These are phyloP conservation scores for Microcebus tavaratra DNA, from an alignment of 2,113 vertebrate genomes.

Conservation along the genomic window DNA sequence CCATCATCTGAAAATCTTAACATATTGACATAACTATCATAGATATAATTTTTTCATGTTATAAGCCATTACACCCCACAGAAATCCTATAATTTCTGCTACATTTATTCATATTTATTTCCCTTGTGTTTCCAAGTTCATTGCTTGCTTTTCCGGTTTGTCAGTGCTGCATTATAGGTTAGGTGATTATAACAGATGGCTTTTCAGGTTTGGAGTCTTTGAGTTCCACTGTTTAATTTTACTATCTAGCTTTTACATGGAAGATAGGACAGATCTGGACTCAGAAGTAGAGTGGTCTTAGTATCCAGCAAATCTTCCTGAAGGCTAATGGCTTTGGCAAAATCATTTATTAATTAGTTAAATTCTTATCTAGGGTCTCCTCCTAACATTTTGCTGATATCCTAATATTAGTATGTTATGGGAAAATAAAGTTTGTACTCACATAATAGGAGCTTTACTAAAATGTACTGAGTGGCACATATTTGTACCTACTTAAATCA, in stretches of 20 bases:
- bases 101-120: conserved; percentile 71
- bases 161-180: conserved; percentile 34
- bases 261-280: neutral
- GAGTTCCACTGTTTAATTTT: conserved; percentile 61
- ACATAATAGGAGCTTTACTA: neutral
- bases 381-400: neutral
- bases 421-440: neutral
- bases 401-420: neutral
- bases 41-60: conserved; percentile 62
- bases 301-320: neutral
- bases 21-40: conserved; percentile 28
- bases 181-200: conserved; percentile 66
- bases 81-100: conserved; percentile 69
- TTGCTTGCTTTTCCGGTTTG: conserved; percentile 63
- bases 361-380: conserved; percentile 18
- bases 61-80: conserved; percentile 46
- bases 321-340: neutral
- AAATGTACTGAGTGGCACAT: neutral
- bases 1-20: conserved; percentile 48
- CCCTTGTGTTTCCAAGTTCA: conserved; percentile 65
- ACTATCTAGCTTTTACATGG: conserved; percentile 36
- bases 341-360: neutral
- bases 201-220: conserved; percentile 43
- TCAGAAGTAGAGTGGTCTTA: neutral
- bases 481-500: neutral